Conservation (phyloP, 1,140 invertebrate species). For the Trissolcus basalis region DNA sequence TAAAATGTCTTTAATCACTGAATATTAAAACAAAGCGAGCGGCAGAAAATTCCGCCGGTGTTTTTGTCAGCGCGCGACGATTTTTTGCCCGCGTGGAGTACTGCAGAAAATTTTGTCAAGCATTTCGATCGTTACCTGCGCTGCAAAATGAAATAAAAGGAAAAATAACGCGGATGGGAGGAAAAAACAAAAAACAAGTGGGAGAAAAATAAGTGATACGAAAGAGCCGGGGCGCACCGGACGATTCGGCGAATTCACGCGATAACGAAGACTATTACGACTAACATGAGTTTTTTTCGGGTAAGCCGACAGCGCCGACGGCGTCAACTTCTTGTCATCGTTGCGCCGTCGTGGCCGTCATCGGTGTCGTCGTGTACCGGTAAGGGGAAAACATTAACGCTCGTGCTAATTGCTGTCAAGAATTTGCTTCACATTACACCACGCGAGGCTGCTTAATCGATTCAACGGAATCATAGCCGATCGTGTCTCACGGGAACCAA, state of each 20-base stretch:
- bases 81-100: slow-evolving; percentile 30
- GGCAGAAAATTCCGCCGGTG: not conserved
- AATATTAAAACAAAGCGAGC: slow-evolving; percentile 40
- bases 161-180: not conserved
- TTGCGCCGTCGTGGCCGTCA: slow-evolving; percentile 6
- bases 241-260: slow-evolving; percentile 46
- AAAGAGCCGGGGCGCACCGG: slow-evolving; percentile 2
- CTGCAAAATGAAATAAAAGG: slow-evolving; percentile 18
- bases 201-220: too few relatives aligned
- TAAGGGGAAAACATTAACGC: slow-evolving; percentile 68
- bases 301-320: slow-evolving; percentile 38
- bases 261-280: slow-evolving; percentile 51
- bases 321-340: slow-evolving; percentile 61
- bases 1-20: slow-evolving; percentile 33
- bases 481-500: not conserved
- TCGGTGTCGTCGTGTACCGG: slow-evolving; percentile 27
- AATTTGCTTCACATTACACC: slow-evolving; percentile 61
- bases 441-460: slow-evolving; percentile 59
- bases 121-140: slow-evolving; percentile 17
- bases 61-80: slow-evolving; percentile 23
- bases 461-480: slow-evolving; percentile 62
- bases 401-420: slow-evolving; percentile 68
- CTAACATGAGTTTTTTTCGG: slow-evolving; percentile 61
- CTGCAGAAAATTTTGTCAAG: slow-evolving; percentile 48
- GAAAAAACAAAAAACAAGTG: slow-evolving; percentile 1